A percentile compares a stretch with the other conserved stretches of the same genome.
phyloP scores from a whole-genome alignment of 2,113 vertebrate genomes.

The Elachura formosa region DNA sequence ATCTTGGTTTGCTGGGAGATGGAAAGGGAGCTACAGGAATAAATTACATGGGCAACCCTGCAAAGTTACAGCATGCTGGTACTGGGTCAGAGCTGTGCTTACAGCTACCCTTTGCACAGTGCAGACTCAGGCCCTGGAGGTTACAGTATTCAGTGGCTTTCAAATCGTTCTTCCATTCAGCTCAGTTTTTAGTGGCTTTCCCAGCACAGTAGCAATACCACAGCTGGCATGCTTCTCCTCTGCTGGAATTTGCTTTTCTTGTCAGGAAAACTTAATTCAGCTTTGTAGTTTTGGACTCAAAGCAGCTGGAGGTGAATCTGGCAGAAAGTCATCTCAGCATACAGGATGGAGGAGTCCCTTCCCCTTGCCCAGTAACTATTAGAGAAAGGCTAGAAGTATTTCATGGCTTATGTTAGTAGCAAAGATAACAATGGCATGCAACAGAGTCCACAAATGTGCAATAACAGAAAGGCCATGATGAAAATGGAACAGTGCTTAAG shows the following conservation, averaged over 20 bases:
- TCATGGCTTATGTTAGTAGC: not conserved
- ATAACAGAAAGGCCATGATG: not conserved
- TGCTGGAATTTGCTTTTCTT: conserved; percentile 49
- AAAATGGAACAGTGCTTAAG: not conserved
- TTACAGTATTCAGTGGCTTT: not conserved
- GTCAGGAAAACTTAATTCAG: conserved; percentile 26
- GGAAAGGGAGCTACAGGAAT: not conserved
- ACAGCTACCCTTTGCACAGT: not conserved
- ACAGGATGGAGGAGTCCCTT: not conserved
- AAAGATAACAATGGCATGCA: not conserved
- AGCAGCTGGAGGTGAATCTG: conserved; percentile 36
- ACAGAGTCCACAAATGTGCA: not conserved
- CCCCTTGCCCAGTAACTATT: not conserved
- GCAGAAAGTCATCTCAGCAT: not conserved
- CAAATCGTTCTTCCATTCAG: not conserved
- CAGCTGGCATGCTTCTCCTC: conserved; percentile 1
- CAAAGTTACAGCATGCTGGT: not conserved
- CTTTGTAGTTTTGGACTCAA: conserved; percentile 7
- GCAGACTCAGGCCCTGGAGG: not conserved
- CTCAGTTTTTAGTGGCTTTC: conserved; percentile 46
- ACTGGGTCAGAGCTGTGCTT: not conserved
- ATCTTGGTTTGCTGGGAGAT: not conserved
- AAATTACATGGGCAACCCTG: not conserved
- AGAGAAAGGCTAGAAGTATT: not conserved
- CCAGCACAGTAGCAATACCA: conserved; percentile 51